Conservation (phyloP, 2,113 vertebrate species). For the Cathartes aura region DNA sequence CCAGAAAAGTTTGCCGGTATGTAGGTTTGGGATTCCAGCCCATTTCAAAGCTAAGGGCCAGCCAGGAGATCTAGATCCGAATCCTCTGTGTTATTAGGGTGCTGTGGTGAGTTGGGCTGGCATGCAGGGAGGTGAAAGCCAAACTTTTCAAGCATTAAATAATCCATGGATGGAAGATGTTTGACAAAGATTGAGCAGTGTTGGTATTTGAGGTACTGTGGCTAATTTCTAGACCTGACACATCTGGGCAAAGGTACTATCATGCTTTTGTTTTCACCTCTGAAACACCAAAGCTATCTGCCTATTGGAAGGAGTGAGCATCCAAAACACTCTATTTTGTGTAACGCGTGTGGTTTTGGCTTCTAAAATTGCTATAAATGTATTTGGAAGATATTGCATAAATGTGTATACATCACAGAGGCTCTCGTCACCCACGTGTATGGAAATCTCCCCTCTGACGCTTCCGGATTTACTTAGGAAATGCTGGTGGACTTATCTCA, state of each 20-base stretch:
- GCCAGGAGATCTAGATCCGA: constrained; percentile 23
- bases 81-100: background rate
- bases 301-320: background rate
- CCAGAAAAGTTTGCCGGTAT: constrained; percentile 7
- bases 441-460: background rate
- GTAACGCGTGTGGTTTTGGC: background rate
- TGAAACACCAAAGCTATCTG: background rate
- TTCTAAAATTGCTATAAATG: background rate
- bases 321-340: background rate
- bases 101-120: background rate
- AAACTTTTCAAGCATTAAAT: constrained; percentile 25
- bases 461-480: constrained; percentile 14
- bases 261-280: background rate
- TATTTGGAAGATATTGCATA: background rate
- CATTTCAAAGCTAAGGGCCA: background rate
- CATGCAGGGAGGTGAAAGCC: constrained; percentile 5
- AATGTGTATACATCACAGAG: background rate
- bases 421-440: background rate
- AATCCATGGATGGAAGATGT: background rate
- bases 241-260: background rate
- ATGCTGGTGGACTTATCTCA: background rate
- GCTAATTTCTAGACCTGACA: background rate
- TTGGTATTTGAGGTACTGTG: background rate
- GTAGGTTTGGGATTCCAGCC: constrained; percentile 15
- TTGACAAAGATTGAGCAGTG: background rate